Evolutionary conservation across 2,113 vertebrate genomes (phyloP).

Genomic region (Silurus asotus): DNA sequence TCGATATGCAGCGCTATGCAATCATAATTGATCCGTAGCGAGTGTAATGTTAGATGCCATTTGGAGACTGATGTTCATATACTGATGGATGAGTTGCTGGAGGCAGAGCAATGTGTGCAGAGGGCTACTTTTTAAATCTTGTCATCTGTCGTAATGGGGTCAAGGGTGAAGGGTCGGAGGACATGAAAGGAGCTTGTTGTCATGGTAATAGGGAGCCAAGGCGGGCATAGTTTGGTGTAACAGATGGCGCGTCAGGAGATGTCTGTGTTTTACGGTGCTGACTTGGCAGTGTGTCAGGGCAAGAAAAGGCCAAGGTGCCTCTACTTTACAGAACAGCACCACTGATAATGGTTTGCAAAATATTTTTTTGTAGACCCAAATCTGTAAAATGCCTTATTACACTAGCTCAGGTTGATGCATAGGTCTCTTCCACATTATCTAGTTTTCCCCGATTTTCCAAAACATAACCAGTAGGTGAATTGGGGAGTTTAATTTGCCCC

Average conservation of each 20-base stretch:
- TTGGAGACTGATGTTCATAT: conserved; percentile 14
- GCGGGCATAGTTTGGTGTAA: conserved; percentile 27
- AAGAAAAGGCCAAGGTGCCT: conserved; percentile 22
- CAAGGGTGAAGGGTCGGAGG: conserved; percentile 18
- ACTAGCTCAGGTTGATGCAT: background rate
- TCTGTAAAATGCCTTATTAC: background rate
- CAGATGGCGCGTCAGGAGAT: conserved; percentile 48
- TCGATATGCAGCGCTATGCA: conserved; percentile 29
- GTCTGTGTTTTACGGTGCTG: conserved; percentile 38
- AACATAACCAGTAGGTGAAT: background rate
- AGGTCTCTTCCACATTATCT: background rate
- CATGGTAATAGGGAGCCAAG: conserved; percentile 36
- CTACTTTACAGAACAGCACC: conserved; percentile 7
- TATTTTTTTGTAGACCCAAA: conserved; percentile 10
- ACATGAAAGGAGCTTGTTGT: conserved; percentile 21
- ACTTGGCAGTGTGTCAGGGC: conserved; percentile 40
- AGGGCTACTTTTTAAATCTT: background rate
- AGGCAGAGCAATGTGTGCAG: background rate
- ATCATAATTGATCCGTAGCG: conserved; percentile 47
- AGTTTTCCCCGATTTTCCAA: background rate
- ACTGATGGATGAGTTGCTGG: conserved; percentile 17
- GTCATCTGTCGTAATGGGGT: conserved; percentile 25
- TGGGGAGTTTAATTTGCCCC: background rate
- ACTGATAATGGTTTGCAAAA: background rate
- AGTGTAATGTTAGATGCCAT: conserved; percentile 31